These are phyloP conservation scores for Vidua chalybeata DNA, from an alignment of 2,113 vertebrate genomes.

Conservation along the genomic window DNA sequence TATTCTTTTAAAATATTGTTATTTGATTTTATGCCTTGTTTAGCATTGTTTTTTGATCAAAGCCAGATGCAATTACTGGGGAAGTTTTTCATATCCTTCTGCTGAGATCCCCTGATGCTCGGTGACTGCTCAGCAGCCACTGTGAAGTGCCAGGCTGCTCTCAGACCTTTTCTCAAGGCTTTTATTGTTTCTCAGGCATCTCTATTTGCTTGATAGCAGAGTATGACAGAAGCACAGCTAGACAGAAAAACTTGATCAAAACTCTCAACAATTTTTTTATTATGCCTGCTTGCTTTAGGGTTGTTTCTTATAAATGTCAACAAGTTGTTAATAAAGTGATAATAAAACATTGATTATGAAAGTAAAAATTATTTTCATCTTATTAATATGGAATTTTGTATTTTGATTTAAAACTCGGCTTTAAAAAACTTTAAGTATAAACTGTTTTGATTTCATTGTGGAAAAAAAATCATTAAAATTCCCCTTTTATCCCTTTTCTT, in stretches of 20 bases:
- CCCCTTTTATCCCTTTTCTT: fast-evolving
- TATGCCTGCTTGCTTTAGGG: background rate
- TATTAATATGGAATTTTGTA: background rate
- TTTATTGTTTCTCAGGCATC: background rate
- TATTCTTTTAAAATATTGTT: background rate
- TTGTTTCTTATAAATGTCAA: background rate
- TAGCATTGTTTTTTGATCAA: background rate
- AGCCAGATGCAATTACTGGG: background rate
- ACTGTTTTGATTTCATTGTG: background rate
- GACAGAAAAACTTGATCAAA: background rate
- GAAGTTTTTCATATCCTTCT: background rate
- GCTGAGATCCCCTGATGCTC: background rate
- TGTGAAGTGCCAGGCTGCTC: fast-evolving
- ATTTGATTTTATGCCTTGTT: background rate
- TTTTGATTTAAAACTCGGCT: background rate
- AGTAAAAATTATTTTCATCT: background rate
- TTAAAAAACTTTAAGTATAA: background rate
- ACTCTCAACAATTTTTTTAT: background rate
- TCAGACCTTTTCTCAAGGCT: background rate
- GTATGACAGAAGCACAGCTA: background rate
- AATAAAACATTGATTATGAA: background rate
- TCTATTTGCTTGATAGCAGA: background rate
- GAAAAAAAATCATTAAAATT: background rate
- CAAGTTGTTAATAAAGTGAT: background rate
- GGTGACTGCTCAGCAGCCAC: background rate